Evolutionary conservation across 2,888 invertebrate species (phyloP), one percentile per base, ranked within the genome.

Genomic region (Zootermopsis nevadensis): DNA sequence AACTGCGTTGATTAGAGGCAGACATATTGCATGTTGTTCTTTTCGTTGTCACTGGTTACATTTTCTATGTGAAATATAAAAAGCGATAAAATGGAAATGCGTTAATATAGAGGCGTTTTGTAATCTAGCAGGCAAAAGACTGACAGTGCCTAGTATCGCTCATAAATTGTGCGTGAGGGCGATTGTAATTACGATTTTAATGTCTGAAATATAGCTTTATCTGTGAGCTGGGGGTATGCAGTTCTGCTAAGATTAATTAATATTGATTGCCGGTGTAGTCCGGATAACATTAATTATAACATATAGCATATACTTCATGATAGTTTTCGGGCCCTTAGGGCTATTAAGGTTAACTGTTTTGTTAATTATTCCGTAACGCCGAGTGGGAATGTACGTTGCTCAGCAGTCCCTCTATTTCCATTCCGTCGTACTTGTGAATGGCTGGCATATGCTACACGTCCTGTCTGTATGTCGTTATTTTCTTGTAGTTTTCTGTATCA

Each of bases 331-430:
- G 33, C 33, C 33, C 69, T 69, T 69, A n/a, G n/a, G n/a, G n/a
- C n/a, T n/a, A 69, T 69, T 69, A 69, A 19, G 33, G 33, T 69
- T 33, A 12, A 69, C 69, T 33, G 33, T 69, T 69, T 69, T 69
- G 33, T 69, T 69, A 69, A 69, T 69, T 69, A 69, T 31, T 69
- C 33, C 24, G 69, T 33, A 69, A 33, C 33, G 69, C 24, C 69
- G 69, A 33, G 69, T 24, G 60, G 60, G 27, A 60, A 27, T 60
- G 15, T 60, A 60, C n/a, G 60, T 4, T n/a, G 60, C 60, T n/a
- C n/a, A 27, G n/a, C 2, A n/a, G 27, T 10, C n/a, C 60, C n/a
- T n/a, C 60, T n/a, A 60, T 60, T 60, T 60, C 15, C 12, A 55
- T 60, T 60, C 27, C 27, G 27, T 60, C n/a, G 3, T 15, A 2